Conservation (phyloP, 1,140 invertebrate genomes). For the Ditylenchus dipsaci region DNA sequence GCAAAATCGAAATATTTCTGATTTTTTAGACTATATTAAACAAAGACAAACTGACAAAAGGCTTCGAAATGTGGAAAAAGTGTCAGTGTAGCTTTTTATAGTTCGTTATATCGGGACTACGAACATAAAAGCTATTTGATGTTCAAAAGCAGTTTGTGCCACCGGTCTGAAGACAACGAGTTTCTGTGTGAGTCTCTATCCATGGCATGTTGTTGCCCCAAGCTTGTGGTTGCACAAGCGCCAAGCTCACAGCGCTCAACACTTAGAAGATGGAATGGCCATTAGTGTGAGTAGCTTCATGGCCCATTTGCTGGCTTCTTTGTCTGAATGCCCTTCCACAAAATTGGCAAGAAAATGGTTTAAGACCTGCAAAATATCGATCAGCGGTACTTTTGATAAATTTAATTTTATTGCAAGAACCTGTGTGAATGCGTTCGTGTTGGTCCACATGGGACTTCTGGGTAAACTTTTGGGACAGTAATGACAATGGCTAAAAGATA, state of each 20-base stretch:
- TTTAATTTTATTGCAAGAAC: conserved; percentile 12
- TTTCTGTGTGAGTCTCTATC: not conserved
- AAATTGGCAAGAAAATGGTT: conserved; percentile 50
- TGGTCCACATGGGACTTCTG: conserved; percentile 57
- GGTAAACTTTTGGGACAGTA: conserved; percentile 53
- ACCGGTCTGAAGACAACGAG: not conserved
- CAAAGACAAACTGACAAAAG: too few relatives aligned
- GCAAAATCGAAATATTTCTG: too few relatives aligned
- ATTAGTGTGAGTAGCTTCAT: conserved; percentile 48
- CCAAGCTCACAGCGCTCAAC: not conserved
- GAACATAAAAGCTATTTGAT: too few relatives aligned
- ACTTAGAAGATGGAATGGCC: conserved; percentile 2
- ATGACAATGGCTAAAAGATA: not conserved
- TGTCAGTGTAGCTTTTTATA: too few relatives aligned
- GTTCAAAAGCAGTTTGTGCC: not conserved
- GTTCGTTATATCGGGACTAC: too few relatives aligned
- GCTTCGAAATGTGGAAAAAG: too few relatives aligned
- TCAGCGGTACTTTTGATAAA: not conserved
- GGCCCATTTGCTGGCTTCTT: conserved; percentile 53
- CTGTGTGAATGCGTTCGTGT: conserved; percentile 55
- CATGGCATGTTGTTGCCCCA: not conserved
- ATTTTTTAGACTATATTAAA: too few relatives aligned
- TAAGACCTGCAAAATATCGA: conserved; percentile 36
- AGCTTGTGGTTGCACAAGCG: not conserved
- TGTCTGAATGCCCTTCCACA: conserved; percentile 53